Evolutionary conservation across 1,140 invertebrate genomes (phyloP), one percentile per base, ranked within the genome.

Genomic region (Zaprionus capensis): DNA sequence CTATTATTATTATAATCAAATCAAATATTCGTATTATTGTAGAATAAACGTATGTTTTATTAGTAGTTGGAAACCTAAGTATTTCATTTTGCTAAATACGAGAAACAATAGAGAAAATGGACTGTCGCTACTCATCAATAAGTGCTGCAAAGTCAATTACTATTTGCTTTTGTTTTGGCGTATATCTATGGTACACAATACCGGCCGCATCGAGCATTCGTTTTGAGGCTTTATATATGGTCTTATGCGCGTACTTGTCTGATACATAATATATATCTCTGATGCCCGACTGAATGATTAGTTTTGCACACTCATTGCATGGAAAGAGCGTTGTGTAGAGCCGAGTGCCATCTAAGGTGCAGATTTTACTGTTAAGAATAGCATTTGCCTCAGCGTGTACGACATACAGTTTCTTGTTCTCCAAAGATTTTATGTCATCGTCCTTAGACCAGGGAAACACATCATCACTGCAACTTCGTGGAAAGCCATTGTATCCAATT

Each of bases 331-430:
- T 96, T 0, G 98, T 97, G 93, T 98, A 99, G 1, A 99, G 95
- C 1, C 94, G 95, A 85, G 97, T 98, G 73, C 95, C 94, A 81
- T 95, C 95, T 0, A 98, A 93, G 93, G 96, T 95, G 0, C 94
- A 93, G 3, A 94, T 94, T 91, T 98, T 99, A 92, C 97, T 98
- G 91, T 99, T 99, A 2, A 99, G 80, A 71, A 99, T 97, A 12
- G 99, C 98, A 94, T 99, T 99, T 93, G 99, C 94, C 94, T 99
- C 99, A 34, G 99, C 98, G 94, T 99, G 98, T 78, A 98, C 99
- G 1, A 99, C 98, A 94, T 98, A 99, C 26, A 96, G 93, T 93
- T 96, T 95, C 94, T 99, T 99, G 17, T 94, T 96, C 36, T 97
- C 94, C 58, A 97, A 92, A 36, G 92, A 81, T 85, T 95, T 91